These are phyloP conservation scores for Danio tinwini DNA, from an alignment of 2,797 vertebrate genomes.

Conservation along the genomic window DNA sequence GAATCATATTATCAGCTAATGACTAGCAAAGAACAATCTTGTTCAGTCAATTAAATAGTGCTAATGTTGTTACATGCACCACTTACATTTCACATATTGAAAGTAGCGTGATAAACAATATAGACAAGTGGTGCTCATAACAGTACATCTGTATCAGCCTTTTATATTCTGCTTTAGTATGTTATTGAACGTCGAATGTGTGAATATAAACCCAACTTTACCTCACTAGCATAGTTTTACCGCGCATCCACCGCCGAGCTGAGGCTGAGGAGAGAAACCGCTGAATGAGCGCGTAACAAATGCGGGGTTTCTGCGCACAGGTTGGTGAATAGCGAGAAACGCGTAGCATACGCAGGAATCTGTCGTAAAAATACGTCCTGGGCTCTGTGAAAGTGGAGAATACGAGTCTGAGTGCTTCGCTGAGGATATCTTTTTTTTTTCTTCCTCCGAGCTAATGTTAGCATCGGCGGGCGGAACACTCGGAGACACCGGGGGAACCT, in stretches of 20 bases:
- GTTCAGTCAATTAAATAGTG: too few species aligned
- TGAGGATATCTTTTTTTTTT: conserved; percentile 70
- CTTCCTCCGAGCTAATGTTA: conserved; percentile 71
- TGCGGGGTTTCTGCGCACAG: conserved; percentile 1
- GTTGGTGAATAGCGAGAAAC: conserved; percentile 62
- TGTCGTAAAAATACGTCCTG: conserved; percentile 74
- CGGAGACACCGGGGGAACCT: conserved; percentile 68
- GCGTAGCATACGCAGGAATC: conserved; percentile 74
- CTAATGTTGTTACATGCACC: too few species aligned
- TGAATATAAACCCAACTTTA: too few species aligned
- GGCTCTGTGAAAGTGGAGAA: conserved; percentile 76
- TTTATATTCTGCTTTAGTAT: too few species aligned
- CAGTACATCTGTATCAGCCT: too few species aligned
- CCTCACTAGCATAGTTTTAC: too few species aligned
- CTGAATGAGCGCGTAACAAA: neutral
- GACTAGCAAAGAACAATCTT: too few species aligned
- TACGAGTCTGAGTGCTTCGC: conserved; percentile 70
- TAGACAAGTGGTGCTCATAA: too few species aligned
- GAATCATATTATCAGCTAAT: too few species aligned
- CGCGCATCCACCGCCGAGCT: neutral
- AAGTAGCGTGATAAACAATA: too few species aligned
- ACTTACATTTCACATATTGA: too few species aligned
- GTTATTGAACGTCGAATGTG: too few species aligned
- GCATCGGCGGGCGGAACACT: conserved; percentile 72
- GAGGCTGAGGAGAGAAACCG: neutral